Percentiles rank a stretch among this genome's conserved stretches.
Evolutionary conservation across 2,888 invertebrate species (phyloP).

Genomic region (Hermodice carunculata): DNA sequence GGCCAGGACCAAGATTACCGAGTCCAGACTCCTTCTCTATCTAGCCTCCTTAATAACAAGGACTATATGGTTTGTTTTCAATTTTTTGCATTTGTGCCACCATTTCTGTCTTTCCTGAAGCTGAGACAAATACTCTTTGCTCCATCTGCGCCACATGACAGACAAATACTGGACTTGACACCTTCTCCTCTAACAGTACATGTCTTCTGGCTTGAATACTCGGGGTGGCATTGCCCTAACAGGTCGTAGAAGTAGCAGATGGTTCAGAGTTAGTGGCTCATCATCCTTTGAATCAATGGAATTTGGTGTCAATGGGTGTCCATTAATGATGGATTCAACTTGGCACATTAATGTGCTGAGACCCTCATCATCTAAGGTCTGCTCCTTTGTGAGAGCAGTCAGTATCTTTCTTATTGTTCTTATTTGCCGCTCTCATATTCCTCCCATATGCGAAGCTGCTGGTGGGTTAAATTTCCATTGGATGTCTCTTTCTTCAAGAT

Average conservation of each 20-base stretch:
- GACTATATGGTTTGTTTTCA: too few species aligned
- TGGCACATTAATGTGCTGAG: slow-evolving; percentile 34
- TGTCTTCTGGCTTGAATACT: slow-evolving; percentile 4
- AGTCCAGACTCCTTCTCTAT: too few species aligned
- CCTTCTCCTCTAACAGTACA: slow-evolving; percentile 11
- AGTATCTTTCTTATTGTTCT: slow-evolving; percentile 28
- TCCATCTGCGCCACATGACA: slow-evolving; percentile 17
- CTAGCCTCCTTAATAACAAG: too few species aligned
- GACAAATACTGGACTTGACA: too few species aligned
- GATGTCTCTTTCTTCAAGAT: background rate
- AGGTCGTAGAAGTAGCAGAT: slow-evolving; percentile 26
- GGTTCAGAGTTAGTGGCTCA: slow-evolving; percentile 31
- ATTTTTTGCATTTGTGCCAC: too few species aligned
- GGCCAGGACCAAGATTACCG: too few species aligned
- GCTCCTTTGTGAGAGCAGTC: slow-evolving; percentile 23
- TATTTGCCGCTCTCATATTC: slow-evolving; percentile 37
- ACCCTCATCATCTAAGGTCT: slow-evolving; percentile 16
- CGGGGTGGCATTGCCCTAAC: slow-evolving; percentile 18
- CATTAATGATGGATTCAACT: slow-evolving; percentile 36
- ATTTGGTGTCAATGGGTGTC: slow-evolving; percentile 35
- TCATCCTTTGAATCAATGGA: slow-evolving; percentile 14
- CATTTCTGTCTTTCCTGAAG: slow-evolving; percentile 24
- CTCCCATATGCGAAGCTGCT: slow-evolving; percentile 38
- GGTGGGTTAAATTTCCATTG: slow-evolving; percentile 35
- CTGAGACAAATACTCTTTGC: slow-evolving; percentile 10